Percentiles rank a stretch among this genome's conserved stretches.
phyloP scores from a whole-genome alignment of 1,140 invertebrate species.

The Battus philenor region DNA sequence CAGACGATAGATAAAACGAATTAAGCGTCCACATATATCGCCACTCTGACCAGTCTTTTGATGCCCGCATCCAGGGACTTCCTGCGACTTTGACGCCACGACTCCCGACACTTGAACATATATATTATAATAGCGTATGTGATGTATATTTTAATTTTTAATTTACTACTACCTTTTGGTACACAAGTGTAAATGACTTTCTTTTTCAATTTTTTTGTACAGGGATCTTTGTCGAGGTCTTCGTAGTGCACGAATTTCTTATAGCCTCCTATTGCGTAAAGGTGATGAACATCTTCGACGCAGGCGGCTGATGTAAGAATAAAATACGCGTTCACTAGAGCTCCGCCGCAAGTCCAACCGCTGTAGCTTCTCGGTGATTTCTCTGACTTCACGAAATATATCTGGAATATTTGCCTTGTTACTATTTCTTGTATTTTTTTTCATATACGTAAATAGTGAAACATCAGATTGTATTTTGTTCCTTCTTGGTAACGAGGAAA shows the following conservation, averaged over 20 bases:
- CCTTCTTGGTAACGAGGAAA: no score
- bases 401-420: constrained; percentile 23
- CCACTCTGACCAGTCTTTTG: no score
- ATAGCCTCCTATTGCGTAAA: constrained; percentile 40
- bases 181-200: constrained; percentile 34
- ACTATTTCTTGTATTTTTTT: neutral
- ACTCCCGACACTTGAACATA: no score
- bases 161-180: constrained; percentile 32
- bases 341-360: constrained; percentile 40
- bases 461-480: no score
- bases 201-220: constrained; percentile 32
- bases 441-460: neutral
- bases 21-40: no score
- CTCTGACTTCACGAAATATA: constrained; percentile 32
- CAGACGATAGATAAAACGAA: no score
- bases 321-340: constrained; percentile 23
- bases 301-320: constrained; percentile 46
- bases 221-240: constrained; percentile 21
- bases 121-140: neutral
- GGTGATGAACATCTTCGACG: constrained; percentile 34
- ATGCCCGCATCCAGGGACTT: no score
- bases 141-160: neutral
- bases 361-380: constrained; percentile 28
- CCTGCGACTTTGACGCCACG: no score
- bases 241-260: constrained; percentile 25